Conservation (phyloP, 2,113 vertebrate species). For the Megaptera novaeangliae region DNA sequence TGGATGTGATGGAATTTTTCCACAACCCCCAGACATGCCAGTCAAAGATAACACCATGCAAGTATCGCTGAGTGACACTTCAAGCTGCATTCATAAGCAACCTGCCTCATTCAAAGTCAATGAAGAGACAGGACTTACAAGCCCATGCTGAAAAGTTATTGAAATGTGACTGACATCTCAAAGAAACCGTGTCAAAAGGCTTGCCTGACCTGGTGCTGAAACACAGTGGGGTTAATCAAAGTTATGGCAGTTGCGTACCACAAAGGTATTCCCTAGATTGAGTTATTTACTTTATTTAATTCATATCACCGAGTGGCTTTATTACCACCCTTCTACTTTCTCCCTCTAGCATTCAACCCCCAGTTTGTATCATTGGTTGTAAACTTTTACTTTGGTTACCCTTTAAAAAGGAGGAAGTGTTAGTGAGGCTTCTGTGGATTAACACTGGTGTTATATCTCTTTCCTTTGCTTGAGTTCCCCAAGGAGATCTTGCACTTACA, state of each 20-base stretch:
- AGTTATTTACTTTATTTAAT: slow-evolving; percentile 57
- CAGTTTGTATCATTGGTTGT: slow-evolving; percentile 59
- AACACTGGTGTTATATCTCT: not conserved
- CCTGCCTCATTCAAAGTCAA: slow-evolving; percentile 84
- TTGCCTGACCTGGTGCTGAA: slow-evolving; percentile 79
- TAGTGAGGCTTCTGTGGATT: slow-evolving; percentile 48
- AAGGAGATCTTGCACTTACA: not conserved
- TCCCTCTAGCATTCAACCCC: slow-evolving; percentile 57
- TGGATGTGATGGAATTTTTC: slow-evolving; percentile 71
- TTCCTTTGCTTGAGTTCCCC: not conserved
- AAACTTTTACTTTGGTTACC: slow-evolving; percentile 53
- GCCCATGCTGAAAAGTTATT: slow-evolving; percentile 82
- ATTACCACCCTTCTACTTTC: slow-evolving; percentile 51
- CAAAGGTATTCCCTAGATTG: slow-evolving; percentile 67
- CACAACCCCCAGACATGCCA: slow-evolving; percentile 71
- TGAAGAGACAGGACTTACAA: slow-evolving; percentile 84
- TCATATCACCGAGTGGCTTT: slow-evolving; percentile 53
- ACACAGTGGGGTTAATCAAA: slow-evolving; percentile 85
- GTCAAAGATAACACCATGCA: slow-evolving; percentile 81
- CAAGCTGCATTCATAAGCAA: slow-evolving; percentile 83
- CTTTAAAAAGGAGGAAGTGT: slow-evolving; percentile 34
- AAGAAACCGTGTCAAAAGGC: slow-evolving; percentile 78
- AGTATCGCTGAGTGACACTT: slow-evolving; percentile 82
- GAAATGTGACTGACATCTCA: slow-evolving; percentile 88
- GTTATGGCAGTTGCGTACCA: slow-evolving; percentile 74